Evolutionary conservation across 2,797 vertebrate genomes (phyloP).

Genomic region (Aeoliscus strigatus): DNA sequence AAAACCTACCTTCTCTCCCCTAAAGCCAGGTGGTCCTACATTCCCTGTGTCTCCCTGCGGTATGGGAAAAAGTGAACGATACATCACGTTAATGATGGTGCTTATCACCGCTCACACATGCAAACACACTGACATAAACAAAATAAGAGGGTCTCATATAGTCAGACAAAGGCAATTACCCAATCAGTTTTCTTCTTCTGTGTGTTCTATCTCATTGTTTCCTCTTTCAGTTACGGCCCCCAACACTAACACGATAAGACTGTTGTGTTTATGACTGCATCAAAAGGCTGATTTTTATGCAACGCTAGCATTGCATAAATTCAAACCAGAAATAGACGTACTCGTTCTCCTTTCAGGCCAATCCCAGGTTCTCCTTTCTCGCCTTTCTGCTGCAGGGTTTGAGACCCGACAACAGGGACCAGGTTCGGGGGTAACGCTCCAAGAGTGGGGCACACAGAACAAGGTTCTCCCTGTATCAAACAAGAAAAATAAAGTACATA

Average conservation of each 20-base stretch:
- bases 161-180: conserved; percentile 14
- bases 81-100: conserved; percentile 40
- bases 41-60: conserved; percentile 69
- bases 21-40: conserved; percentile 72
- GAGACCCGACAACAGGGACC: conserved; percentile 5
- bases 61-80: conserved; percentile 24
- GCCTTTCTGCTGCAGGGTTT: conserved; percentile 47
- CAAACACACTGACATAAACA: conserved; percentile 15
- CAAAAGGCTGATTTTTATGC: too few species aligned
- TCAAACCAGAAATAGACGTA: conserved; percentile 72
- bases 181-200: conserved; percentile 1
- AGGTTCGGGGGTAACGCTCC: conserved; percentile 43
- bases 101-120: conserved; percentile 32
- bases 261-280: conserved; percentile 3
- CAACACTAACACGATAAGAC: conserved; percentile 12
- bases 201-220: conserved; percentile 7
- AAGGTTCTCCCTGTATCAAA: conserved; percentile 82
- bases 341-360: conserved; percentile 72
- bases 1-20: conserved; percentile 88
- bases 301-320: too few species aligned
- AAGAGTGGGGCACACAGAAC: conserved; percentile 71
- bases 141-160: conserved; percentile 15
- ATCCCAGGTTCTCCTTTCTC: conserved; percentile 48
- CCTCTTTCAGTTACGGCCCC: conserved; percentile 7
- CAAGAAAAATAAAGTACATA: not conserved